Evolutionary conservation across 2,113 vertebrate genomes (phyloP), one percentile per base, ranked within the genome.

Genomic region (Tichodroma muraria): DNA sequence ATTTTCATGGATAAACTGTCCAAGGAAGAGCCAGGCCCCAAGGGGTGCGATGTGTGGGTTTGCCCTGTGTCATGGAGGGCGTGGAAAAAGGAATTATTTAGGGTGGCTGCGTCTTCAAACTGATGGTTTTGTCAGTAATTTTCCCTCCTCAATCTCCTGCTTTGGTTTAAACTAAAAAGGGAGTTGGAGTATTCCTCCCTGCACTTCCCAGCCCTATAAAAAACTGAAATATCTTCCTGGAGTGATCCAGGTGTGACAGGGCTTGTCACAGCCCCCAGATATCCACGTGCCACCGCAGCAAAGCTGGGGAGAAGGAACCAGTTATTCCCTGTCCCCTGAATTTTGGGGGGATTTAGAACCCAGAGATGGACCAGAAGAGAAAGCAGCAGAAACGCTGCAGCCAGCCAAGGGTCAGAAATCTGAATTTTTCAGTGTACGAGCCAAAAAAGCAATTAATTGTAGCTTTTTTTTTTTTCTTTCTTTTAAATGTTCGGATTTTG

Each of bases 271-370:
- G 49, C 13, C 37, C 37, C n/a, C n/a, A 9, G n/a, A 6, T 11
- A 7, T 2, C 13, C 61, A 9, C 2, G 4, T 22, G 31, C 19
- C 31, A 4, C 61, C 37, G 50, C 69, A 60, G 75, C 35, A 60
- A 15, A 66, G 42, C 44, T 8, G 14, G 7, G 30, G 59, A 38
- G 22, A 20, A 57, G 19, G 56, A 49, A 20, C 4, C 20, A 0
- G 0, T 13, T 9, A 4, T 21, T 5, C 47, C 42, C 56, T 6
- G 5, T 13, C 16, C 16, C 0, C 44, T 42, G 47, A 4, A 1
- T 57, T 83, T 54, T 16, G 14, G 6, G 33, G 37, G 12, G 8
- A 7, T 7, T 30, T n/a, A 54, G 60, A 11, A 15, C 14, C 15
- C 8, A 3, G 68, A 40, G 42, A 31, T 13, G 61, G 24, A 17